Evolutionary conservation across 2,888 invertebrate species (phyloP), one percentile per base, ranked within the genome.

Genomic region (Xestia c-nigrum): DNA sequence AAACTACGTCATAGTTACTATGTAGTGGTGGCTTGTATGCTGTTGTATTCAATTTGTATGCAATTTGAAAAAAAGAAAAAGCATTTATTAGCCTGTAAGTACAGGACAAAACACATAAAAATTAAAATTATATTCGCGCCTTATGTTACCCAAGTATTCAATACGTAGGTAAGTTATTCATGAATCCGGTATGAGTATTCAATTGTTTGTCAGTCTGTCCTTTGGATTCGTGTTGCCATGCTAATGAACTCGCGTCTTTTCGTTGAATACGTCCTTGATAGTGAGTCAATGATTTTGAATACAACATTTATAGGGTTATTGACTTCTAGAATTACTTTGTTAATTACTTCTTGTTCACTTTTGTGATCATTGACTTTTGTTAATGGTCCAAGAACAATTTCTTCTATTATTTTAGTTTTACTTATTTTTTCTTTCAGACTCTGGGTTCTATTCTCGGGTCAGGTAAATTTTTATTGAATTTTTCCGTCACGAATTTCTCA

Each of bases 111-210:
- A n/a, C n/a, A n/a, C n/a, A n/a, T n/a, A n/a, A n/a, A n/a, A n/a
- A n/a, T n/a, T n/a, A n/a, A n/a, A n/a, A n/a, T n/a, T n/a, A n/a
- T n/a, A n/a, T n/a, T n/a, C 40, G 40, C 40, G 7, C 40, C 40
- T 31, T 31, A 40, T 40, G 7, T 46, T 12, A 43, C 24, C 10
- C 2, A 52, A 14, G 19, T 55, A 55, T 78, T 43, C 16, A 57
- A 19, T n/a, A 1, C 43, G 7, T n/a, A 1, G n/a, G 9, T 24
- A 64, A 64, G 14, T 43, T 84, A 79, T 84, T 79, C 84, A 84
- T 79, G 84, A 70, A 57, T 78, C 64, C 38, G 43, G 5, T 65
- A 59, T 50, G 46, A 80, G 52, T 46, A 80, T 50, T 24, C 80
- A 21, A 84, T 84, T 70, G 79, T 78, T 5, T 57, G 84, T 38